Evolutionary conservation across 2,113 vertebrate species (phyloP).

Genomic region (Myotis davidii): DNA sequence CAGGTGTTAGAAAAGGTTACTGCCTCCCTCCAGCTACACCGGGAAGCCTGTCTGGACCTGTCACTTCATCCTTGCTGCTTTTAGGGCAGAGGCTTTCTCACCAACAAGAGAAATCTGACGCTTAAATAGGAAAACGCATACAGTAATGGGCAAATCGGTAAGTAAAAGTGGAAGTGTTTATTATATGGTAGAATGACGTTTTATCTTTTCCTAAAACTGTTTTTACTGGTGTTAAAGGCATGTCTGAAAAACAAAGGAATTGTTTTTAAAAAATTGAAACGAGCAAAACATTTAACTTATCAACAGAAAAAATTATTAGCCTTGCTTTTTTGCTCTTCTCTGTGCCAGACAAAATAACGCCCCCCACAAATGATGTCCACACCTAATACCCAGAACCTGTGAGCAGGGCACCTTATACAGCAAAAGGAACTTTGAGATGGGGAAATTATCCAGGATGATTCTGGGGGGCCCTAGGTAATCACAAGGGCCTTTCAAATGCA

Average conservation of each 20-base stretch:
- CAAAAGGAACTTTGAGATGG: not conserved
- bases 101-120: not conserved
- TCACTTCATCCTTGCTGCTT: not conserved
- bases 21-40: not conserved
- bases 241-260: not conserved
- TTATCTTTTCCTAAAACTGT: not conserved
- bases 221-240: slow-evolving; percentile 17
- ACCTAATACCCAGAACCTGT: not conserved
- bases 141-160: not conserved
- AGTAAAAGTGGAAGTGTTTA: not conserved
- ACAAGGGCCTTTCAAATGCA: not conserved
- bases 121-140: not conserved
- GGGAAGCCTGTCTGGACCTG: slow-evolving; percentile 10
- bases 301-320: not conserved
- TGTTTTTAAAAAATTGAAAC: not conserved
- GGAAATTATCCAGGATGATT: not conserved
- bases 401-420: not conserved
- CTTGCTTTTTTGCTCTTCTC: not conserved
- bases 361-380: not conserved
- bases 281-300: slow-evolving; percentile 6
- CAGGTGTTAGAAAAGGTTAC: not conserved
- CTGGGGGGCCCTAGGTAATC: not conserved
- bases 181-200: not conserved
- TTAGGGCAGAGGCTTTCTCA: not conserved
- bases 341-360: not conserved